phyloP scores from a whole-genome alignment of 2,888 invertebrate genomes.

The Oegoconia quadripuncta region DNA sequence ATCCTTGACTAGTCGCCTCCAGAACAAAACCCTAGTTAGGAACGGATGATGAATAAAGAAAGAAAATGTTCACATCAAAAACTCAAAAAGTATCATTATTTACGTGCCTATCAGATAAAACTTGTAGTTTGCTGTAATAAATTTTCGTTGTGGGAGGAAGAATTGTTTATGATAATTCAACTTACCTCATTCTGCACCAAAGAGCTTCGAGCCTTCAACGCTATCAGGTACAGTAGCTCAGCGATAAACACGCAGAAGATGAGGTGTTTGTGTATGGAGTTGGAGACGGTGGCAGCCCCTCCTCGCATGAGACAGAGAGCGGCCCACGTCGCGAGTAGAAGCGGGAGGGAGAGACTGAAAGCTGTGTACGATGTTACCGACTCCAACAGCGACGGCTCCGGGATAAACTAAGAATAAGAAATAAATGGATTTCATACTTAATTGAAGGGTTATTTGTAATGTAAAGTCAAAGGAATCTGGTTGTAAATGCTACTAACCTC shows the following conservation, averaged over 20 bases:
- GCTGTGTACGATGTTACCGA: conserved; percentile 94
- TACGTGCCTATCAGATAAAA: too few relatives aligned
- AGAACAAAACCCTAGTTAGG: too few relatives aligned
- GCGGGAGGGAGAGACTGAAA: conserved; percentile 89
- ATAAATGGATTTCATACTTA: too few relatives aligned
- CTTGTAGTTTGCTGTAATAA: too few relatives aligned
- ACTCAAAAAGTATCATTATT: too few relatives aligned
- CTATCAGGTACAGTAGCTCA: conserved; percentile 91
- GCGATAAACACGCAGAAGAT: conserved; percentile 94
- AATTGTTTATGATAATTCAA: neutral
- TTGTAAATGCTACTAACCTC: conserved; percentile 77
- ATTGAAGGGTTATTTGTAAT: neutral
- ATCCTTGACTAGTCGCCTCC: too few relatives aligned
- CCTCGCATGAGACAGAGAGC: conserved; percentile 91
- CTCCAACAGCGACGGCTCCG: conserved; percentile 91
- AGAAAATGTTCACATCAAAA: too few relatives aligned
- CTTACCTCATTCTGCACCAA: conserved; percentile 89
- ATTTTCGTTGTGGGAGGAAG: too few relatives aligned
- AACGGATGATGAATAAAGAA: too few relatives aligned
- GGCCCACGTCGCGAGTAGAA: conserved; percentile 87
- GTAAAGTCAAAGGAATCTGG: neutral
- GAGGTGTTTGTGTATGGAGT: conserved; percentile 95
- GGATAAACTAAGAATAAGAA: conserved; percentile 80
- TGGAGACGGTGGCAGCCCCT: conserved; percentile 91
- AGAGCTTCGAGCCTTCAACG: conserved; percentile 89